Conservation (phyloP, 2,113 vertebrate genomes). For the Marmota monax region DNA sequence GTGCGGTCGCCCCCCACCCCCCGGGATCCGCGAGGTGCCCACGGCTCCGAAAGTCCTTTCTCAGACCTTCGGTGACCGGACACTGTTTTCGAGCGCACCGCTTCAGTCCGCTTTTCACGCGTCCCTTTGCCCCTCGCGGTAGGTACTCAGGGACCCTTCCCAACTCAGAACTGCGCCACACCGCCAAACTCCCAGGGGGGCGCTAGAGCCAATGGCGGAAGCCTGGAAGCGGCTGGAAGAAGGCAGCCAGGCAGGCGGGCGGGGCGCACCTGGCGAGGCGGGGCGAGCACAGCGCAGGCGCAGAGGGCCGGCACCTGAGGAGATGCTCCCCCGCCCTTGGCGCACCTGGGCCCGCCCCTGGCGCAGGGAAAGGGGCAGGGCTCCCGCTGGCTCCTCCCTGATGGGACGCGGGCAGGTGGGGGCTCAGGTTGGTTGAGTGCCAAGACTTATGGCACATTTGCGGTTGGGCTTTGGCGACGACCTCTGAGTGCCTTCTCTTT, state of each 20-base stretch:
- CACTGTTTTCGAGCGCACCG: not conserved
- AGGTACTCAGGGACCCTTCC: not conserved
- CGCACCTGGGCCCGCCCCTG: slow-evolving; percentile 54
- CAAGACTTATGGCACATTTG: not conserved
- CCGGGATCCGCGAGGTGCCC: fast-evolving
- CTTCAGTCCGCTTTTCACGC: not conserved
- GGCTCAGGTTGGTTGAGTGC: fast-evolving
- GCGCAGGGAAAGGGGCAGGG: not conserved
- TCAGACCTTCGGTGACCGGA: not conserved
- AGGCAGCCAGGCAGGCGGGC: not conserved
- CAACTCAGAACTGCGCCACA: not conserved
- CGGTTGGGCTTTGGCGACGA: fast-evolving
- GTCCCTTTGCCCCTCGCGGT: not conserved
- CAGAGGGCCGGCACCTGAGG: slow-evolving; percentile 60
- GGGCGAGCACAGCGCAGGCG: slow-evolving; percentile 64
- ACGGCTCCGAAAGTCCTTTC: not conserved
- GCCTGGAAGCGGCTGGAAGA: not conserved
- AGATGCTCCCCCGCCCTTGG: not conserved
- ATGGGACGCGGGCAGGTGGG: fast-evolving
- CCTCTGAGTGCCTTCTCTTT: not conserved
- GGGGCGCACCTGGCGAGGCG: slow-evolving; percentile 73
- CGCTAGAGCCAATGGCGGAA: slow-evolving; percentile 62
- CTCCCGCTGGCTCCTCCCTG: not conserved
- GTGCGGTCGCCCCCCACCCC: not conserved
- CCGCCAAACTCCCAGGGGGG: not conserved